Evolutionary conservation across 2,797 vertebrate genomes (phyloP).

Genomic region (Gambelia wislizenii): DNA sequence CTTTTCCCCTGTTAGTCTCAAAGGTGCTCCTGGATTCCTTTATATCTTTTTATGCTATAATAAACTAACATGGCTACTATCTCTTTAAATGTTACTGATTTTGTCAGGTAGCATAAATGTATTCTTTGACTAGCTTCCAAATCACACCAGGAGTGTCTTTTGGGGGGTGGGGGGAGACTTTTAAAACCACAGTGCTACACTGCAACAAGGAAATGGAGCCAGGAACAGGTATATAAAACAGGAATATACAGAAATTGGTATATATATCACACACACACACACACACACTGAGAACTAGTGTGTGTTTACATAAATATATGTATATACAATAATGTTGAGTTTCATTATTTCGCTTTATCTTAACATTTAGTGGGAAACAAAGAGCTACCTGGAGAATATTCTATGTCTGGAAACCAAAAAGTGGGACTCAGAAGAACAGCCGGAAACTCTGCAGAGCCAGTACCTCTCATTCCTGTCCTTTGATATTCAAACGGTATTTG

Average conservation of each 20-base stretch:
- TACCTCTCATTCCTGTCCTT: slow-evolving; percentile 76
- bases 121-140: no score
- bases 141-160: neutral
- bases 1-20: no score
- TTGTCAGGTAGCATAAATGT: no score
- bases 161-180: neutral
- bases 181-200: neutral
- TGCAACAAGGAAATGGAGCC: neutral
- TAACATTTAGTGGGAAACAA: slow-evolving; percentile 79
- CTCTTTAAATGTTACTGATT: no score
- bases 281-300: neutral
- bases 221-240: neutral
- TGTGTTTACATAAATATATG: neutral
- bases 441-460: slow-evolving; percentile 73
- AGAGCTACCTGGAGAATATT: slow-evolving; percentile 74
- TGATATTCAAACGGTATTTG: slow-evolving; percentile 86
- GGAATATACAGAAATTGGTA: neutral
- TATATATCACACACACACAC: no score
- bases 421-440: slow-evolving; percentile 76
- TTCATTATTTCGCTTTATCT: slow-evolving; percentile 12
- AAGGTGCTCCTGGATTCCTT: no score
- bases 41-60: no score
- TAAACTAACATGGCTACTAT: no score
- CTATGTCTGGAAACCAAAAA: slow-evolving; percentile 77
- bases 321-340: slow-evolving; percentile 15